Conservation (phyloP, 1,140 invertebrate genomes). For the Lordiphosa mommai region DNA sequence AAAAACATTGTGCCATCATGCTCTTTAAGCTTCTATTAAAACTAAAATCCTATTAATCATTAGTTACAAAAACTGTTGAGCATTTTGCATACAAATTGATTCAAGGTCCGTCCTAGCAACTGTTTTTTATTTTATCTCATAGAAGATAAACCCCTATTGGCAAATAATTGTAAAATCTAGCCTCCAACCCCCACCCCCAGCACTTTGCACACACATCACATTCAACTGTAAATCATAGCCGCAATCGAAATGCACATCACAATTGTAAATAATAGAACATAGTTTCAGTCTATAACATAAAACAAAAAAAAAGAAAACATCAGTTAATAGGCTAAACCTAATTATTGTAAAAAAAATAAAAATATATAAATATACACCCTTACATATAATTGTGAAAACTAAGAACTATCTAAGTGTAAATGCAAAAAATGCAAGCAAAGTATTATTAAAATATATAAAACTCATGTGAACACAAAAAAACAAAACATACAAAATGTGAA, state of each 20-base stretch:
- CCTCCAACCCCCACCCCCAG: no score
- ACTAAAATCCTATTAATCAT: slow-evolving; percentile 39
- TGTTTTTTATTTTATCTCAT: slow-evolving; percentile 48
- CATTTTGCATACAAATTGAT: slow-evolving; percentile 53
- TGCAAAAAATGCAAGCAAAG: slow-evolving; percentile 57
- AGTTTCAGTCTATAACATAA: slow-evolving; percentile 6
- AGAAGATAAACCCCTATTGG: slow-evolving; percentile 21
- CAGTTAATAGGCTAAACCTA: slow-evolving; percentile 13
- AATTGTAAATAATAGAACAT: slow-evolving; percentile 25
- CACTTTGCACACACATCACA: no score
- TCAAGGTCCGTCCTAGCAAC: slow-evolving; percentile 67
- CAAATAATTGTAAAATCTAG: not conserved
- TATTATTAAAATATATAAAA: slow-evolving; percentile 53
- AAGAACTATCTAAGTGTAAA: slow-evolving; percentile 61
- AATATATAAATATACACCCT: no score
- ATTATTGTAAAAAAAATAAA: slow-evolving; percentile 40
- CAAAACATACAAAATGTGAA: slow-evolving; percentile 17
- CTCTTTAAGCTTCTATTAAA: slow-evolving; percentile 27
- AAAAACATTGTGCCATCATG: slow-evolving; percentile 48
- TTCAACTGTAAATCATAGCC: slow-evolving; percentile 29
- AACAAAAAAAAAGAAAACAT: slow-evolving; percentile 16
- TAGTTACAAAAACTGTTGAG: slow-evolving; percentile 24
- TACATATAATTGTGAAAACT: slow-evolving; percentile 39
- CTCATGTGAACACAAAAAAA: slow-evolving; percentile 11
- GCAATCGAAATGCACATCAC: slow-evolving; percentile 35